Base-by-base conservation (phyloP, 2,797 vertebrate species). In the Salmo trutta region DNA sequence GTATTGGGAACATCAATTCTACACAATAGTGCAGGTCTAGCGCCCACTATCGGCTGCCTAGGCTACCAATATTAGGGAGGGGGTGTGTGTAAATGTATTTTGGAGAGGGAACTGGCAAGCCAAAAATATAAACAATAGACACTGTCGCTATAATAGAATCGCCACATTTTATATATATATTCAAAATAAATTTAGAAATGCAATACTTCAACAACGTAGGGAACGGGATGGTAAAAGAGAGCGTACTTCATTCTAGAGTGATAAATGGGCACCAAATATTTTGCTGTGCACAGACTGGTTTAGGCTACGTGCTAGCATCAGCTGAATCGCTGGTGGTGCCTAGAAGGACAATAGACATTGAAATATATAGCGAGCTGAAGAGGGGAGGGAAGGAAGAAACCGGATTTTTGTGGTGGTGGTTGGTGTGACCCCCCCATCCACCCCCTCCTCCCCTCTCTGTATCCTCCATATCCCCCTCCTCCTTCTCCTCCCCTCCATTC, bases 301-400 rank as follows among this genome's bases (percentile, higher is more conserved):
- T 21, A 64, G 8, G 19, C 52, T 54, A 62, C 19, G 64, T 67
- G 52, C 77, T 62, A 36, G 77, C 88, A 65, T 83, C 87, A 80
- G 81, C 81, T 82, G 76, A 75, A 81, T 83, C 79, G 68, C 83
- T 80, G 79, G 81, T 75, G 85, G 82, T 84, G 76, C 82, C 75
- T 75, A 85, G 31, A 74, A 88, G 93, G 94, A 95, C 94, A 94
- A 94, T 93, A 94, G 93, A 91, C 88, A 85, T 88, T 87, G 91
- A 90, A 84, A 91, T 91, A 91, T 83, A 89, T 84, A 90, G 83
- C 86, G 86, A 66, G 91, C 76, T 80, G 80, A 78, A 81, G 83
- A 85, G 85, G 41, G 84, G 92, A 88, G 88, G 91, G 90, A 82
- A 80, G 83, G 83, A 79, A 85, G 88, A 85, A 88, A 86, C 86